These are phyloP conservation scores for Pomphorhynchus laevis DNA, from an alignment of 1,140 invertebrate species.

Conservation along the genomic window DNA sequence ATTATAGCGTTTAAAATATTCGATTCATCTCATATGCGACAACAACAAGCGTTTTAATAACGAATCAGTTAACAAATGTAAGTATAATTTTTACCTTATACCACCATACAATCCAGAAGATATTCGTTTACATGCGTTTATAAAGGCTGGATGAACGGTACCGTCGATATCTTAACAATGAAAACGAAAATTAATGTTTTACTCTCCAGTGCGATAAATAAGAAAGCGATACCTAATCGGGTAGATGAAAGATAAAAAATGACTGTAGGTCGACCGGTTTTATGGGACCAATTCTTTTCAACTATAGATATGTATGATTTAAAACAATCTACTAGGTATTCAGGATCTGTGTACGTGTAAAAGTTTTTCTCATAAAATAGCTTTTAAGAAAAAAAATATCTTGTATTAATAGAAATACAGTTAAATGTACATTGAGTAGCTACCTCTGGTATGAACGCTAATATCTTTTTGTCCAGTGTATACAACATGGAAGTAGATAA, in stretches of 20 bases:
- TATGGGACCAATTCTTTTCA: conserved; percentile 22
- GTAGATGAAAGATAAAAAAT: conserved; percentile 19
- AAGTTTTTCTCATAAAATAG: conserved; percentile 47
- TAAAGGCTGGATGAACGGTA: too few species aligned
- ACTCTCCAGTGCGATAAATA: conserved; percentile 5
- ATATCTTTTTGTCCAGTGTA: conserved; percentile 61
- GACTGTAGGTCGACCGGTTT: conserved; percentile 16
- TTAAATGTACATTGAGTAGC: conserved; percentile 13
- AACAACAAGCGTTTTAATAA: too few species aligned
- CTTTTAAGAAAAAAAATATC: conserved; percentile 25
- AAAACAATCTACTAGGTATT: conserved; percentile 17
- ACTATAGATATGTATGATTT: conserved; percentile 16
- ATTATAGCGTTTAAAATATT: too few species aligned
- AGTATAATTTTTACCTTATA: too few species aligned
- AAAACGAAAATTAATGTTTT: background rate
- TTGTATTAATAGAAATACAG: background rate
- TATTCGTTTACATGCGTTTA: too few species aligned
- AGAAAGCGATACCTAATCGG: background rate
- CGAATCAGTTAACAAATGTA: too few species aligned
- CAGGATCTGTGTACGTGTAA: conserved; percentile 17
- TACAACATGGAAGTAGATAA: conserved; percentile 93
- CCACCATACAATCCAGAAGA: too few species aligned
- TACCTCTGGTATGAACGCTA: conserved; percentile 92
- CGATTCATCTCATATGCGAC: too few species aligned
- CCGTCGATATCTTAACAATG: too few species aligned